Base-by-base conservation (phyloP, 2,888 invertebrate species). In the Napeogenes sylphis region DNA sequence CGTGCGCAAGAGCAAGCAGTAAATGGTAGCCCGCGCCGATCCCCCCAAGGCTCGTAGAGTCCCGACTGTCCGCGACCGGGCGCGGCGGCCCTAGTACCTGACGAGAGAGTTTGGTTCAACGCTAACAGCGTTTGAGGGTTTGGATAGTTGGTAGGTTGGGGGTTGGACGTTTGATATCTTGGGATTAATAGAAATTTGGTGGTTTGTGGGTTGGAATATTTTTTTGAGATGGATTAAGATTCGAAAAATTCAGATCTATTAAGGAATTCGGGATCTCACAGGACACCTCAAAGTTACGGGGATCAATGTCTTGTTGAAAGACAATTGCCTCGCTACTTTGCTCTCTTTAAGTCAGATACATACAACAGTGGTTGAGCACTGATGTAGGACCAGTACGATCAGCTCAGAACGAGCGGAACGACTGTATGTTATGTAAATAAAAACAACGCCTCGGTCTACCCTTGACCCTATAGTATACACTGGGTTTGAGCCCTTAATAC, bases 71-170 rank as follows among this genome's bases (percentile, higher is more conserved):
- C 78, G 85, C 84, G 87, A 87, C 89, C 89, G 89, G 87, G 90
- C 90, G 87, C 87, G 83, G 73, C 80, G 87, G 87, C 88, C 89
- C 87, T 87, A 89, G 88, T 89, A 90, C 89, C 91, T 90, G 89
- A 83, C 75, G 80, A 81, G 80, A 83, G 82, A 80, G 79, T 79
- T 82, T 77, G n/a, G 72, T 45, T 83, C 83, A 86, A 78, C 82
- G 73, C 45, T 51, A 30, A 55, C 79, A 75, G 73, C 79, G 75
- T 30, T 45, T 42, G 6, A 42, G 58, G 65, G 64, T 51, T 46
- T 30, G 51, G 51, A 51, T 10, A 2, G 8, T 30, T 8, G 51
- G 8, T 51, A 30, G 10, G 4, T 51, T 33, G 32, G 10, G 14
- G n/a, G 54, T 45, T 30, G 35, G 4, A 53, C 13, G 35, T 30